Conservation (phyloP, 2,797 vertebrate species). For the Sebastes baramenuke region DNA sequence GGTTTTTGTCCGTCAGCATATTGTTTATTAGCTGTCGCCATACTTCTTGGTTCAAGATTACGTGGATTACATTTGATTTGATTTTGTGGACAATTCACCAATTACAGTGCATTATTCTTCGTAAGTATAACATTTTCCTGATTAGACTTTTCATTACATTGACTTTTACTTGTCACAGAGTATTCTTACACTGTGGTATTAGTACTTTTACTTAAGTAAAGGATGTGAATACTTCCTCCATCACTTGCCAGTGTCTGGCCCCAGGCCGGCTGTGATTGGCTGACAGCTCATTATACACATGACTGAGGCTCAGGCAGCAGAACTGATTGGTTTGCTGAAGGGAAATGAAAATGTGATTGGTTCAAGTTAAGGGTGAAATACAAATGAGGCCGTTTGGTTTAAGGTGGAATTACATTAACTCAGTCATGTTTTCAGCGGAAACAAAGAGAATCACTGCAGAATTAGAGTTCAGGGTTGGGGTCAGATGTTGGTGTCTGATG, state of each 20-base stretch:
- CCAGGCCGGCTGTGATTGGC: slow-evolving; percentile 54
- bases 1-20: no score
- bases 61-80: no score
- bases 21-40: no score
- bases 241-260: not conserved
- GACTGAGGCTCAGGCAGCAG: slow-evolving; percentile 27
- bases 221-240: not conserved
- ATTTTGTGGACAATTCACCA: no score
- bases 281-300: slow-evolving; percentile 57
- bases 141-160: no score
- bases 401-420: not conserved
- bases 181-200: no score
- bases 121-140: no score
- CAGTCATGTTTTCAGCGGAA: not conserved
- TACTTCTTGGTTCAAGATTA: no score
- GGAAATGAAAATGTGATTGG: slow-evolving; percentile 43
- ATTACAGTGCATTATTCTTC: no score
- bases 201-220: not conserved
- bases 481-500: not conserved
- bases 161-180: no score
- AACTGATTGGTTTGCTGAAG: slow-evolving; percentile 56
- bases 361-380: slow-evolving; percentile 40
- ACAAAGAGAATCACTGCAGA: not conserved
- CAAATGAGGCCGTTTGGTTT: slow-evolving; percentile 23
- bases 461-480: not conserved